Conservation (phyloP, 1,140 invertebrate genomes). For the Euwallacea similis region DNA sequence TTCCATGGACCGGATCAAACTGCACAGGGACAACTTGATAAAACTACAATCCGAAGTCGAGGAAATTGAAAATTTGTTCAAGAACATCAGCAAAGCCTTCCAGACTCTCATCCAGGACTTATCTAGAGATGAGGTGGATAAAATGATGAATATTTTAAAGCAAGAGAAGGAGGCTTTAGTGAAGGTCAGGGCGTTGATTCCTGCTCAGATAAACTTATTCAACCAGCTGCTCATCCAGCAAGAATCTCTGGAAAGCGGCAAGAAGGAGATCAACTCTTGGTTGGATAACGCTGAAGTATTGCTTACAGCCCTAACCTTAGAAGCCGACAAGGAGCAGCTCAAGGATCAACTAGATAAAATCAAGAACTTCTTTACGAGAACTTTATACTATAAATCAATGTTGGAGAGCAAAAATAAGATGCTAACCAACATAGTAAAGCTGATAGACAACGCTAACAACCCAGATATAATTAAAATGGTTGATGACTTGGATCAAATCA, state of each 20-base stretch:
- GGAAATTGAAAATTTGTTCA: constrained; percentile 86
- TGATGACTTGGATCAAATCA: constrained; percentile 73
- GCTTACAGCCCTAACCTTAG: constrained; percentile 63
- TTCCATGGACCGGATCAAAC: constrained; percentile 74
- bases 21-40: constrained; percentile 79
- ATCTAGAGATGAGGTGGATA: constrained; percentile 86
- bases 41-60: constrained; percentile 79
- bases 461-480: constrained; percentile 72
- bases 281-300: constrained; percentile 79
- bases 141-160: constrained; percentile 87
- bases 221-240: constrained; percentile 86
- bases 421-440: constrained; percentile 82
- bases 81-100: constrained; percentile 85
- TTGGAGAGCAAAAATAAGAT: constrained; percentile 93
- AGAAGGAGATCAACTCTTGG: constrained; percentile 84
- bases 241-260: constrained; percentile 84
- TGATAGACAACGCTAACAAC: constrained; percentile 71
- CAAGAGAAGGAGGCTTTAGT: constrained; percentile 87
- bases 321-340: constrained; percentile 72
- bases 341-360: constrained; percentile 78
- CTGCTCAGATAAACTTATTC: constrained; percentile 76
- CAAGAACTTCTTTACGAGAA: constrained; percentile 85
- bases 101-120: constrained; percentile 88
- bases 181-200: constrained; percentile 76
- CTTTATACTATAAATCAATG: constrained; percentile 90